Evolutionary conservation across 2,113 vertebrate genomes (phyloP), one percentile per base, ranked within the genome.

Genomic region (Psilopogon haemacephalus): DNA sequence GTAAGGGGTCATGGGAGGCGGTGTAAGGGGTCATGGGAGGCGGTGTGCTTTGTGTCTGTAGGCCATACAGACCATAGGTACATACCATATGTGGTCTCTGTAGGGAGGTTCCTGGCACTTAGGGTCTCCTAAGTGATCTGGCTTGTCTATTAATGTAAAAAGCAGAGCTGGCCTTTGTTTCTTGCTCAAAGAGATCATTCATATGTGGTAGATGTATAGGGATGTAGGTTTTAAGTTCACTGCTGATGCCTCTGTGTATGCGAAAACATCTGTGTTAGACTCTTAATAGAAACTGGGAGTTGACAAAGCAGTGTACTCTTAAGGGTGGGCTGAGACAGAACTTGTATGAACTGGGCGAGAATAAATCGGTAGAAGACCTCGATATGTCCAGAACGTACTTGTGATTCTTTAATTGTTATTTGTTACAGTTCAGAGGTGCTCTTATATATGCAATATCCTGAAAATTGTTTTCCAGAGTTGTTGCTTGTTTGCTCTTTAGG

Each of bases 41-140:
- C 1, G 8, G 42, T 44, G 11, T 42, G 11, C n/a, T 40, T 44
- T 6, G 28, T 19, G 28, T 4, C 23, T 8, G 59, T 11, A 59
- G 60, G 40, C 40, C 8, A 3, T 12, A 54, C n/a, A n/a, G n/a
- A n/a, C n/a, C n/a, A n/a, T n/a, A n/a, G n/a, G n/a, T n/a, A n/a
- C n/a, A n/a, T n/a, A n/a, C n/a, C n/a, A 74, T 13, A 37, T 8
- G 52, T 1, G 48, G 2, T 23, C 27, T 23, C 21, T 11, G n/a
- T 20, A 5, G 9, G 14, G 46, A 3, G 9, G 3, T 19, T 2
- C 5, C 0, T 21, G 58, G 48, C 37, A 2, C 3, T 67, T 28
- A 10, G 3, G 3, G 9, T 6, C 15, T 21, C 28, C 44, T 24
- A 28, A 1, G 11, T 2, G 9, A 2, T 10, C 16, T 17, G 32